A percentile compares a stretch with the other conserved stretches of the same genome.
Conservation (phyloP, 1,140 invertebrate genomes). For the Hestina assimilis region DNA sequence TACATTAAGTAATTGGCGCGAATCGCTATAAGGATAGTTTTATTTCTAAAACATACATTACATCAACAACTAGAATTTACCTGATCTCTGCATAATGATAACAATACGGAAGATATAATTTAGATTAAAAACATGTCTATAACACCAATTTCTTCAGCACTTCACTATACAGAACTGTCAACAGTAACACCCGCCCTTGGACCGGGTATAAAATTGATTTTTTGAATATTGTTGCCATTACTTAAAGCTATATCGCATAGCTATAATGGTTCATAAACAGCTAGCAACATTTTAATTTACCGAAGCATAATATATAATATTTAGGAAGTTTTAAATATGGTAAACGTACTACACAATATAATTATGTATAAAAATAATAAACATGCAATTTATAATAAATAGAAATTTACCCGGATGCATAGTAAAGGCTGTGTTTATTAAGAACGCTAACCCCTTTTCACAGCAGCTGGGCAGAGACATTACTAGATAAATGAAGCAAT, state of each 20-base stretch:
- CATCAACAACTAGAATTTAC: constrained; percentile 42
- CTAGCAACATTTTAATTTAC: no score
- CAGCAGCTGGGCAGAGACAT: no score
- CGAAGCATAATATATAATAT: no score
- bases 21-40: constrained; percentile 23
- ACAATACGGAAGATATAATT: constrained; percentile 44
- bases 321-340: no score
- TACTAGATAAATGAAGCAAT: no score
- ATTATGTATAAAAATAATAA: no score
- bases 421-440: no score
- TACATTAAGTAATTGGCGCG: constrained; percentile 46
- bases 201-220: constrained; percentile 76
- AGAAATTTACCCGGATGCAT: no score
- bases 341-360: no score
- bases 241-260: not conserved
- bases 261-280: no score
- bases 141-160: constrained; percentile 53
- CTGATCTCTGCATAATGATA: constrained; percentile 77
- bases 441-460: no score
- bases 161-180: constrained; percentile 69
- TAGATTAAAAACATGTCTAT: constrained; percentile 68
- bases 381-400: no score
- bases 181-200: constrained; percentile 68
- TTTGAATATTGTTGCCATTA: constrained; percentile 66
- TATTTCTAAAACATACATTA: not conserved